Conservation (phyloP, 2,888 invertebrate species). For the Tetheella fluctuosa region DNA sequence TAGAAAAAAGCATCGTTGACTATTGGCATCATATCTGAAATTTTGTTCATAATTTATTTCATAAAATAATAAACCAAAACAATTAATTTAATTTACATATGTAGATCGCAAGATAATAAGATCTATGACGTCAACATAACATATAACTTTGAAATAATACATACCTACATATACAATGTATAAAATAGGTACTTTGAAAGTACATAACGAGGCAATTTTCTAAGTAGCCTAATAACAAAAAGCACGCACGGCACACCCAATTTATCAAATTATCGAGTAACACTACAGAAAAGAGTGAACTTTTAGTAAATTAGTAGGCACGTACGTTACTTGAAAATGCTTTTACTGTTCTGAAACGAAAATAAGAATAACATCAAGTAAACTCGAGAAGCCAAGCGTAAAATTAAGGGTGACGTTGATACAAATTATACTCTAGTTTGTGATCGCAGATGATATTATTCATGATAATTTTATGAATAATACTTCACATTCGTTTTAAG, state of each 20-base stretch:
- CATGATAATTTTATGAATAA: not conserved
- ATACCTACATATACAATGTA: not conserved
- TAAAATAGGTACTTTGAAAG: not conserved
- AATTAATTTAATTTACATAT: no score
- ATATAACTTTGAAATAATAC: not conserved
- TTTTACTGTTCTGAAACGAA: constrained; percentile 3
- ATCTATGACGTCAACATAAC: no score
- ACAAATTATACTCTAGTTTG: not conserved
- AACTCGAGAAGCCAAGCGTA: not conserved
- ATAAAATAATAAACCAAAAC: no score
- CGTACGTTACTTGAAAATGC: constrained; percentile 5
- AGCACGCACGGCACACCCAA: constrained; percentile 8
- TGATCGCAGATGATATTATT: constrained; percentile 4
- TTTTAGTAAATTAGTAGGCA: constrained; percentile 7
- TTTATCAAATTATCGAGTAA: constrained; percentile 8
- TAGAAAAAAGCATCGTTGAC: no score
- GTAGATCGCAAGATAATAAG: no score
- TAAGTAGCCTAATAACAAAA: constrained; percentile 1
- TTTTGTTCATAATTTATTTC: no score
- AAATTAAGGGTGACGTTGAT: constrained; percentile 5
- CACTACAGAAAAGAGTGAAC: constrained; percentile 6
- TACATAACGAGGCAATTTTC: constrained; percentile 7
- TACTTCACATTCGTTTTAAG: not conserved
- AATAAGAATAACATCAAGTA: constrained; percentile 1
- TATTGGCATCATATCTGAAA: no score